Evolutionary conservation across 2,113 vertebrate genomes (phyloP).

Genomic region (Myotis brandtii): DNA sequence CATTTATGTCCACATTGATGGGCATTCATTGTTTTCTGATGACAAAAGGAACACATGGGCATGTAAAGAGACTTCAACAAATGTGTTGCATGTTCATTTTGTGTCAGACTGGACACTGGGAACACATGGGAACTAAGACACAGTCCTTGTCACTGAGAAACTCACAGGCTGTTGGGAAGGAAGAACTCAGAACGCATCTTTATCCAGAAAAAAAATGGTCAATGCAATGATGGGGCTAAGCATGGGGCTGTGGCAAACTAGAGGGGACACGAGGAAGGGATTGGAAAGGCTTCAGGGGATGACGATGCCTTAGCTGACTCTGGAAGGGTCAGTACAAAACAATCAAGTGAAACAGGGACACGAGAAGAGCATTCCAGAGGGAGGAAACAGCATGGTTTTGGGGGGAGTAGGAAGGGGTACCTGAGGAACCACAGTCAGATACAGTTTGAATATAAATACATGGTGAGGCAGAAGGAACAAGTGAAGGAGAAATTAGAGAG

Average conservation of each 20-base stretch:
- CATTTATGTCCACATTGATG: background rate
- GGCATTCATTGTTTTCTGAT: background rate
- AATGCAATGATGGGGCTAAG: background rate
- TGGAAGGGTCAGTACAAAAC: background rate
- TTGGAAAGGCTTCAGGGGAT: background rate
- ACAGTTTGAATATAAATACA: background rate
- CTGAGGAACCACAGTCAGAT: background rate
- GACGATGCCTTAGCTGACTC: background rate
- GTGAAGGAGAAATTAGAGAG: background rate
- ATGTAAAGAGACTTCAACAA: background rate
- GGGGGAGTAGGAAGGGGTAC: background rate
- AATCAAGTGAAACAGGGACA: background rate
- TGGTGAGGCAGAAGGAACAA: background rate
- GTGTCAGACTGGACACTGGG: background rate
- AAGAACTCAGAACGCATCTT: background rate
- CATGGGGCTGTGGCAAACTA: background rate
- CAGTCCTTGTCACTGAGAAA: background rate
- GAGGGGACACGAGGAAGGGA: background rate
- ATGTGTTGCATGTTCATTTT: background rate
- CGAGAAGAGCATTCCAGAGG: background rate
- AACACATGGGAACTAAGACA: background rate
- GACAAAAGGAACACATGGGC: background rate
- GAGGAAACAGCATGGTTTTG: background rate
- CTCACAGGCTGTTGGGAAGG: background rate
- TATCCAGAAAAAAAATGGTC: constrained; percentile 1